phyloP scores from a whole-genome alignment of 2,888 invertebrate species.

The Drosophila kokeensis region DNA sequence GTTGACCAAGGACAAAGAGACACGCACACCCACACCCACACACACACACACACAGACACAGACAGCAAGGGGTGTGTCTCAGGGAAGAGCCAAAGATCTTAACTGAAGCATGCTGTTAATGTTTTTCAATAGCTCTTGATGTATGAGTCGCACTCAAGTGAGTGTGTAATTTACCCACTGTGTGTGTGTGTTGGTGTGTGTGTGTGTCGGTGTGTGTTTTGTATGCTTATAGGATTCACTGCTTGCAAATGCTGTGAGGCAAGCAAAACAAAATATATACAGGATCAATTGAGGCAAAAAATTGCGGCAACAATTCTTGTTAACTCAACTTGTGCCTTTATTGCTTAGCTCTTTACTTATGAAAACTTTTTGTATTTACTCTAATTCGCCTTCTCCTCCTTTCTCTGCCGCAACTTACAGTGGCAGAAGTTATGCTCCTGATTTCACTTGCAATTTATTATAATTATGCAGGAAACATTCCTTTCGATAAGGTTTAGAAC shows the following conservation, averaged over 20 bases:
- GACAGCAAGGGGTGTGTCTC: constrained; percentile 8
- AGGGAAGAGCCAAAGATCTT: constrained; percentile 24
- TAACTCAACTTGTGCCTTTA: not conserved
- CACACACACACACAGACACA: not conserved
- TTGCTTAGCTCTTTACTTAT: not conserved
- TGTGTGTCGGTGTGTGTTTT: not conserved
- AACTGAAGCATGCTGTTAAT: constrained; percentile 61
- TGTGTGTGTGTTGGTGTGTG: not conserved
- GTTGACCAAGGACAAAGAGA: constrained; percentile 26
- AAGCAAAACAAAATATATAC: not conserved
- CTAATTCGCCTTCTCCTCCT: not conserved
- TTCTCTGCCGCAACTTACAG: not conserved
- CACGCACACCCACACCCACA: not conserved
- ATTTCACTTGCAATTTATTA: too few species aligned
- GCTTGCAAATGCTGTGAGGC: not conserved
- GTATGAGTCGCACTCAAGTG: constrained; percentile 50
- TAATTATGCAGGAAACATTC: too few species aligned
- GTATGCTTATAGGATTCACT: constrained; percentile 16
- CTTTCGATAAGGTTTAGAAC: too few species aligned
- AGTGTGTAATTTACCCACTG: constrained; percentile 10
- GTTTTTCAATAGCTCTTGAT: constrained; percentile 71
- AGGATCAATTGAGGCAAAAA: constrained; percentile 9
- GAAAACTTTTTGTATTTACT: not conserved
- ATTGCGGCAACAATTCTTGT: constrained; percentile 1
- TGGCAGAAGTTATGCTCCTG: too few species aligned